phyloP scores from a whole-genome alignment of 1,140 invertebrate genomes.

The Helicoverpa armigera region DNA sequence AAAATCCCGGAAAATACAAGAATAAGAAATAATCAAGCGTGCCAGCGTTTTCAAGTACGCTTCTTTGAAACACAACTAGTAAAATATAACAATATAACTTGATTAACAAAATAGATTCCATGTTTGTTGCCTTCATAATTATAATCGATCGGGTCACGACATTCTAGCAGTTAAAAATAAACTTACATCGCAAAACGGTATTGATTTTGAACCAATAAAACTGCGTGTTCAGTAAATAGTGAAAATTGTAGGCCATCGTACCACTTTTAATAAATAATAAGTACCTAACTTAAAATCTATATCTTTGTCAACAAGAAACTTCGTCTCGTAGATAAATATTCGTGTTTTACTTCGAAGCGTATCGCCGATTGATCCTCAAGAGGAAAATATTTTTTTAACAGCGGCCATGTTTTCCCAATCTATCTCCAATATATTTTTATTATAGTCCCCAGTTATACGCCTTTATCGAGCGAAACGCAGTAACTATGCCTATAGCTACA shows the following conservation, averaged over 20 bases:
- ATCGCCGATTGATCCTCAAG: conserved; percentile 41
- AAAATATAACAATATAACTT: background rate
- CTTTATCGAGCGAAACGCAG: conserved; percentile 6
- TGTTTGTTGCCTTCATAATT: background rate
- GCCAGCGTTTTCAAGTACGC: background rate
- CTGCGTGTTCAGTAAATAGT: conserved; percentile 14
- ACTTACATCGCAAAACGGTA: conserved; percentile 11
- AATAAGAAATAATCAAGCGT: background rate
- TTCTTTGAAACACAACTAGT: background rate
- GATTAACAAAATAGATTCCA: background rate
- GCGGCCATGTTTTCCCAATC: conserved; percentile 48
- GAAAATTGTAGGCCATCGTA: background rate
- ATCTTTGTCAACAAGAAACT: conserved; percentile 20
- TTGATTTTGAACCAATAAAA: conserved; percentile 6
- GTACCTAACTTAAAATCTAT: conserved; percentile 23
- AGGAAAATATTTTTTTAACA: conserved; percentile 57
- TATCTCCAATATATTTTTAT: conserved; percentile 40
- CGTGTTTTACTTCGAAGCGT: conserved; percentile 53
- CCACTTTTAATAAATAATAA: background rate
- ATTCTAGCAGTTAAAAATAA: conserved; percentile 20
- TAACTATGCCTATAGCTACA: background rate
- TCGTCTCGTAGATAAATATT: conserved; percentile 55
- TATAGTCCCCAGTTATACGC: conserved; percentile 10
- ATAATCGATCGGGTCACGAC: conserved; percentile 1
- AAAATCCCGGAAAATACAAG: background rate